These are phyloP conservation scores for Drosophila gaucha DNA, from an alignment of 2,888 invertebrate genomes.

Conservation along the genomic window DNA sequence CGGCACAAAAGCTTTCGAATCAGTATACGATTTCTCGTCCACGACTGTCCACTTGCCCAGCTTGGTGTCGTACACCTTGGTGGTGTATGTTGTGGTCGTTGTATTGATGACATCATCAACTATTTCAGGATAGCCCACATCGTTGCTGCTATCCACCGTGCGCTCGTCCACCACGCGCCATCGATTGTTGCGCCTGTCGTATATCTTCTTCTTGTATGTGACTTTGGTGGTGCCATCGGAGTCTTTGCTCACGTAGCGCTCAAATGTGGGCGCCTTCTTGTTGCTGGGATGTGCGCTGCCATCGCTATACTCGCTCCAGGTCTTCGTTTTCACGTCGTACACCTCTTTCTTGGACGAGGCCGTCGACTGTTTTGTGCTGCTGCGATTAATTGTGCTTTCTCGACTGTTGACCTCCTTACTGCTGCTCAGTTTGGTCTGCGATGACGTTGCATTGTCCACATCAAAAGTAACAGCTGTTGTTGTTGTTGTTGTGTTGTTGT, in stretches of 20 bases:
- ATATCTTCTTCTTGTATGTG: constrained; percentile 84
- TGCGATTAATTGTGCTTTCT: constrained; percentile 60
- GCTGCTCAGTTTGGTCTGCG: constrained; percentile 24
- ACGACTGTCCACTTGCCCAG: constrained; percentile 84
- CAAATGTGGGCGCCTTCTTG: constrained; percentile 81
- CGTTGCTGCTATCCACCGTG: constrained; percentile 85
- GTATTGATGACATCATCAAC: constrained; percentile 85
- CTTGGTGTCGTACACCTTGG: constrained; percentile 84
- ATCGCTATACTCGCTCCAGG: constrained; percentile 82
- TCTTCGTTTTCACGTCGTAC: constrained; percentile 84
- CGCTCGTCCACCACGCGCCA: constrained; percentile 86
- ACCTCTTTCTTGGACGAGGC: constrained; percentile 82
- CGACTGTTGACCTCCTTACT: constrained; percentile 47
- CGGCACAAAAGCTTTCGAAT: constrained; percentile 83
- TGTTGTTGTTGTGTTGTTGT: not conserved
- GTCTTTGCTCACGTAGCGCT: constrained; percentile 84
- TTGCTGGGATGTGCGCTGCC: constrained; percentile 46
- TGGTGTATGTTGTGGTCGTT: constrained; percentile 85
- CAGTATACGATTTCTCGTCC: constrained; percentile 85
- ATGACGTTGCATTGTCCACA: constrained; percentile 31
- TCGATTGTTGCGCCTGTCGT: constrained; percentile 83
- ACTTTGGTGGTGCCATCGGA: constrained; percentile 84
- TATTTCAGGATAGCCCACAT: constrained; percentile 84
- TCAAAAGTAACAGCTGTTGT: constrained; percentile 44
- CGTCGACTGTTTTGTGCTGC: constrained; percentile 63